These are phyloP conservation scores for Tetropium fuscum DNA, from an alignment of 2,888 invertebrate genomes.

Conservation along the genomic window DNA sequence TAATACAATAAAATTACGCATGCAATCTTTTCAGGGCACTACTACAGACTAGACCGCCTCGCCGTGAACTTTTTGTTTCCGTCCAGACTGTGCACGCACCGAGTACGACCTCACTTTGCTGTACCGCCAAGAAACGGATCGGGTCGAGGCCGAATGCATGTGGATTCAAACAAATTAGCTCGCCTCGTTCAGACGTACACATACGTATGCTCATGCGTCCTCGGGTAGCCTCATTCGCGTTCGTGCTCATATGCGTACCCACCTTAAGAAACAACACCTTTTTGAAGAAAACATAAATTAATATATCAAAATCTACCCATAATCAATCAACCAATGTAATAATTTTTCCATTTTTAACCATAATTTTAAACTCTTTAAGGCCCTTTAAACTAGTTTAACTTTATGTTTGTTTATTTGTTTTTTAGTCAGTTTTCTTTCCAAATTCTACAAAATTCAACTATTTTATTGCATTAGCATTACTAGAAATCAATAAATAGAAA, in stretches of 20 bases:
- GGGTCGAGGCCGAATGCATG: conserved; percentile 5
- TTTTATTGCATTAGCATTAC: too few relatives aligned
- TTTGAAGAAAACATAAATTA: too few relatives aligned
- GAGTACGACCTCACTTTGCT: conserved; percentile 22
- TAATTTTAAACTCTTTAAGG: too few relatives aligned
- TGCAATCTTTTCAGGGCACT: conserved; percentile 9
- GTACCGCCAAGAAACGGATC: conserved; percentile 26
- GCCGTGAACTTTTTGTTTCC: conserved; percentile 17
- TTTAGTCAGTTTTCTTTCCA: too few relatives aligned
- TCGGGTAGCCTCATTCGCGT: conserved; percentile 25
- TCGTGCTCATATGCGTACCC: conserved; percentile 22
- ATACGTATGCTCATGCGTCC: conserved; percentile 22
- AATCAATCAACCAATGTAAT: too few relatives aligned
- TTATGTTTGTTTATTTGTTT: too few relatives aligned
- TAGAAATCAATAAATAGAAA: too few relatives aligned
- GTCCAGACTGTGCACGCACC: conserved; percentile 27
- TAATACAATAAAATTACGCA: conserved; percentile 6
- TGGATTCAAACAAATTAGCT: conserved; percentile 6
- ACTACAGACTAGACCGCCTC: conserved; percentile 20
- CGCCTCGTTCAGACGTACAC: conserved; percentile 23
- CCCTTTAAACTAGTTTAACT: too few relatives aligned
- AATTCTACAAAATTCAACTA: too few relatives aligned
- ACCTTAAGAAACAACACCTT: too few relatives aligned
- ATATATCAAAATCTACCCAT: too few relatives aligned
- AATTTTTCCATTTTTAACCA: too few relatives aligned